Percentiles rank a stretch among this genome's conserved stretches.
Evolutionary conservation across 1,140 invertebrate species (phyloP).

Genomic region (Lepidostoma basale): DNA sequence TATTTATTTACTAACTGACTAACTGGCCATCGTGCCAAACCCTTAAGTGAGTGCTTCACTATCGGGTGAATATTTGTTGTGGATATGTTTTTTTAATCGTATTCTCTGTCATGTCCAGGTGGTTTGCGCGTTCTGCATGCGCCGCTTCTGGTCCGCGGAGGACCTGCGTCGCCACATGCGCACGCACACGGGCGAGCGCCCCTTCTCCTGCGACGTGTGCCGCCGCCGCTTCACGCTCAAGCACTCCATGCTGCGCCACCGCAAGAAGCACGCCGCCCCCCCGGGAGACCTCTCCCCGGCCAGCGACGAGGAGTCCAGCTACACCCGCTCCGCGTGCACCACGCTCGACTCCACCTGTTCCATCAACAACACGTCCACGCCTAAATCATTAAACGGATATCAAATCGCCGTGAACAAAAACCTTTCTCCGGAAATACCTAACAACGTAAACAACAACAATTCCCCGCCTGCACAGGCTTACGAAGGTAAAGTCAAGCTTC

Average conservation of each 20-base stretch:
- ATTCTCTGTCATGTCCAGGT: conserved; percentile 71
- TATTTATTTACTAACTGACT: no score
- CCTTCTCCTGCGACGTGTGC: conserved; percentile 83
- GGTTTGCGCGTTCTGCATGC: conserved; percentile 89
- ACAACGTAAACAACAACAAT: conserved; percentile 63
- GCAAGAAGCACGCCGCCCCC: conserved; percentile 77
- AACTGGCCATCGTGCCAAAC: no score
- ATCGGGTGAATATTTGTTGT: no score
- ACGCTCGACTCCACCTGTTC: conserved; percentile 17
- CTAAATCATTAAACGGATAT: conserved; percentile 47
- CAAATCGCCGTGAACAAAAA: conserved; percentile 47
- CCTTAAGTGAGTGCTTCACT: no score
- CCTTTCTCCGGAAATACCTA: conserved; percentile 52
- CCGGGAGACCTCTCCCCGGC: conserved; percentile 55
- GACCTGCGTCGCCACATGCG: conserved; percentile 91
- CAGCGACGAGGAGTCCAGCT: conserved; percentile 59
- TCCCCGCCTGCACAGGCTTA: conserved; percentile 54
- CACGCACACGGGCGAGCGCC: conserved; percentile 83
- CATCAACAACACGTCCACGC: conserved; percentile 32
- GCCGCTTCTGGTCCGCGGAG: conserved; percentile 92
- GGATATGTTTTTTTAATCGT: no score
- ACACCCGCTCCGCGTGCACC: conserved; percentile 49
- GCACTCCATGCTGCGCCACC: conserved; percentile 89
- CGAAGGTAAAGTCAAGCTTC: conserved; percentile 62
- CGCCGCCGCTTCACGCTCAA: conserved; percentile 86